A percentile compares a stretch with the other conserved stretches of the same genome.
These are phyloP conservation scores for Poeciliopsis occidentalis DNA, from an alignment of 2,113 vertebrate genomes.

Conservation along the genomic window DNA sequence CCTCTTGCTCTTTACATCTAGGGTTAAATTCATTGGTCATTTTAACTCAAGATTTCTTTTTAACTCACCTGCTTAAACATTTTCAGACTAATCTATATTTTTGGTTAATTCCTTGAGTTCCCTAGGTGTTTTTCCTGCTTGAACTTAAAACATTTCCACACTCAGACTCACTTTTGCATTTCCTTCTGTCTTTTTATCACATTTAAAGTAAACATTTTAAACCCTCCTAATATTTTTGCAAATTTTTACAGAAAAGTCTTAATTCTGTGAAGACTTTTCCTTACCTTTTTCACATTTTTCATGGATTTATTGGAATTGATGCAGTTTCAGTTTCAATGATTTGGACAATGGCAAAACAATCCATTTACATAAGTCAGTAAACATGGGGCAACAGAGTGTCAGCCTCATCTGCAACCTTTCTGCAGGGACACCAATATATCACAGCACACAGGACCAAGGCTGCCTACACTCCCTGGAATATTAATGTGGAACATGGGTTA, in stretches of 20 bases:
- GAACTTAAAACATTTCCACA: background rate
- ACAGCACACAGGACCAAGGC: background rate
- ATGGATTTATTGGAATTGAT: background rate
- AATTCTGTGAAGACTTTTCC: background rate
- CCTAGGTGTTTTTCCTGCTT: no score
- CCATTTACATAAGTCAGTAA: background rate
- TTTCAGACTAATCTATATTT: no score
- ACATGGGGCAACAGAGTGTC: background rate
- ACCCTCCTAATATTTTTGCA: no score
- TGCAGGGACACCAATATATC: background rate
- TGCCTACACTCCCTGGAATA: background rate
- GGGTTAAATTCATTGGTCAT: background rate
- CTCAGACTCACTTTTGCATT: background rate
- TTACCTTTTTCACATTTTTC: background rate
- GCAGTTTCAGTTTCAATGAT: background rate
- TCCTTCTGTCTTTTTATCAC: background rate
- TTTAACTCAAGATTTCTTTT: background rate
- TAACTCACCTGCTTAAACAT: no score
- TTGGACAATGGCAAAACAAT: background rate
- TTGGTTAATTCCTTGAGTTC: no score
- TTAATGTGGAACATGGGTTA: conserved; percentile 12
- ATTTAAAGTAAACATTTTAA: background rate
- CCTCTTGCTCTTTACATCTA: background rate
- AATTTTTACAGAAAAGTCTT: background rate
- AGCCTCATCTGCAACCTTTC: conserved; percentile 1